Evolutionary conservation across 1,140 invertebrate species (phyloP), one percentile per base, ranked within the genome.

Genomic region (Nixonia krombeini): DNA sequence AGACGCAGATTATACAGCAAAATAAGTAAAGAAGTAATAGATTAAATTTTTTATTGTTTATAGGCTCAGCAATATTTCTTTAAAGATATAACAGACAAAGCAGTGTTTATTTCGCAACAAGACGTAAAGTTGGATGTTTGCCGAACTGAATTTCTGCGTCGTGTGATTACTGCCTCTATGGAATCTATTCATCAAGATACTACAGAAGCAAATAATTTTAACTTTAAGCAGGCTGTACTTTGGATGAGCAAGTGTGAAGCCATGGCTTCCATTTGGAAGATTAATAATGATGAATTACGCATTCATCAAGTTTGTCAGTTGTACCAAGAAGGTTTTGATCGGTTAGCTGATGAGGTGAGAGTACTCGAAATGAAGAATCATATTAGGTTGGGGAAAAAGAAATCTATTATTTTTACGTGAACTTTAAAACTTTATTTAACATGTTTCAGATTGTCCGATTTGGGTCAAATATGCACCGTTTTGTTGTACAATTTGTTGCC

Each of bases 251-350:
- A 90, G 72, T 90, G 92, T 55, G 84, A 91, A 33, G 86, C 86
- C 12, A 80, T 97, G 15, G 92, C 92, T 0, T 88, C 90, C 29
- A 88, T 92, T 41, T 97, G 96, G 94, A 88, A 90, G 52, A 80
- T 96, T 21, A 90, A 94, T 76, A 86, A 88, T 12, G 93, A 95
- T 72, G 87, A 89, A 62, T 82, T 97, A 25, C 88, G 90, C 65
- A 87, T 91, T 68, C 91, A 94, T 82, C 90, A 95, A 86, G 88
- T 93, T 35, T 89, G 89, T 70, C 89, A 94, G 71, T 83, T 95
- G 9, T 95, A 94, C 76, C 87, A 88, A 0, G 88, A 89, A 74
- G 93, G 93, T 29, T 91, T 91, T 72, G 94, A 96, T 87, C 86
- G 86, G 25, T 77, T 93, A 23, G 94, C 92, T 15, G 88, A 93